A percentile compares a stretch with the other conserved stretches of the same genome.
Evolutionary conservation across 1,140 invertebrate genomes (phyloP).

Genomic region (Coptotermes formosanus): DNA sequence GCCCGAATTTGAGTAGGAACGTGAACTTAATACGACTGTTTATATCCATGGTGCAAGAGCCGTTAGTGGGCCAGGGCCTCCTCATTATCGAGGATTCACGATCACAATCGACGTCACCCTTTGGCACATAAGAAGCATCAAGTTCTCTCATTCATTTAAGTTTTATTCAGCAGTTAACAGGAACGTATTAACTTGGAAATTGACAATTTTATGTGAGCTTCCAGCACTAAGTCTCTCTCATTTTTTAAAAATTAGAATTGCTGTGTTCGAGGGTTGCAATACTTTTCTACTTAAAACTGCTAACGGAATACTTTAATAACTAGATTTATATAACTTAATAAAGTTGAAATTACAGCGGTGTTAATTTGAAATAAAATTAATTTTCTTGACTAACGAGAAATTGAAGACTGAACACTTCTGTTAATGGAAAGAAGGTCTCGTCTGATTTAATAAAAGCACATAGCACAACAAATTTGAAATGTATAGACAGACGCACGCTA

Average conservation of each 20-base stretch:
- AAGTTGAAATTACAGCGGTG: neutral
- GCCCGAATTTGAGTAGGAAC: too few relatives aligned
- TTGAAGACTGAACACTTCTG: neutral
- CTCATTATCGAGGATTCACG: too few relatives aligned
- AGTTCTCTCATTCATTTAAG: too few relatives aligned
- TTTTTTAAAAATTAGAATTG: neutral
- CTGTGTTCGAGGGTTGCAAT: neutral
- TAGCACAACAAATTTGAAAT: too few relatives aligned
- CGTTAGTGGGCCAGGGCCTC: too few relatives aligned
- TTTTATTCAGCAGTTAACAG: too few relatives aligned
- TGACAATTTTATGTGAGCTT: neutral
- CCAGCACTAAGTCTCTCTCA: neutral
- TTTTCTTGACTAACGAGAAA: neutral
- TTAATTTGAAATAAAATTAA: conserved; percentile 21
- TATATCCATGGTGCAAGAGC: too few relatives aligned
- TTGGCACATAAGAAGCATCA: too few relatives aligned
- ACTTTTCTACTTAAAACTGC: neutral
- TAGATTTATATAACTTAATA: neutral
- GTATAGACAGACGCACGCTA: too few relatives aligned
- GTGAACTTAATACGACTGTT: too few relatives aligned
- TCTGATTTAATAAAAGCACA: too few relatives aligned
- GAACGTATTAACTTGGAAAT: neutral
- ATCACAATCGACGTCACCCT: too few relatives aligned
- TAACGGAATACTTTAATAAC: neutral
- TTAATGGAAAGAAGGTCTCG: neutral